Evolutionary conservation across 1,140 invertebrate genomes (phyloP), one percentile per base, ranked within the genome.

Genomic region (Bombyx mori): DNA sequence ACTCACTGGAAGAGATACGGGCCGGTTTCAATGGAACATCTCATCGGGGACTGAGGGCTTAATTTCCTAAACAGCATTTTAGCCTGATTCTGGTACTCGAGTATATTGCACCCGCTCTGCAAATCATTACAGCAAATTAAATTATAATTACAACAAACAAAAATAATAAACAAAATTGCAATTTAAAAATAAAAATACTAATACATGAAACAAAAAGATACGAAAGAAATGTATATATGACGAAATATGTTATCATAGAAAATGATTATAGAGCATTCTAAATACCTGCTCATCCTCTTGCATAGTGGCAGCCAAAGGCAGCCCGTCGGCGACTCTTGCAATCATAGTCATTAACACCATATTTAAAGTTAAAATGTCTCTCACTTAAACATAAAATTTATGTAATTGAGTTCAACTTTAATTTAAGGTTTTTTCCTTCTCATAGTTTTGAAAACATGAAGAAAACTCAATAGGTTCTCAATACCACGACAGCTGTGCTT

Each of bases 31-130:
- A 99, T 96, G 63, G 95, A 97, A 88, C 98, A 99, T 81, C 95
- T 92, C 7, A 91, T 77, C 54, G 98, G 98, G 58, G 97, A 97
- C 70, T 97, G 92, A 35, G 91, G 90, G 59, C 93, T 94, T 71
- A 99, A 89, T 89, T 98, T 99, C 71, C 95, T 92, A 89, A 99
- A 99, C 59, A 99, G 89, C 92, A 98, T 95, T 91, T 99, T 99
- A n/a, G 98, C 98, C 90, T 99, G 98, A 87, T 97, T 99, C 86
- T 99, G 98, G 88, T 99, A 99, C 74, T 99, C 98, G 84, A 99
- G 89, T 73, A 98, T 92, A 89, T 91, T 96, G 88, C 94, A 93
- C 57, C 97, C 97, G 69, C 93, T 93, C 97, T 99, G 88, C 77
- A 91, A 90, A 75, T 68, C 72, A 74, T 64, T 66, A 76, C 63